phyloP scores from a whole-genome alignment of 2,113 vertebrate species.

The Anolis sagrei region DNA sequence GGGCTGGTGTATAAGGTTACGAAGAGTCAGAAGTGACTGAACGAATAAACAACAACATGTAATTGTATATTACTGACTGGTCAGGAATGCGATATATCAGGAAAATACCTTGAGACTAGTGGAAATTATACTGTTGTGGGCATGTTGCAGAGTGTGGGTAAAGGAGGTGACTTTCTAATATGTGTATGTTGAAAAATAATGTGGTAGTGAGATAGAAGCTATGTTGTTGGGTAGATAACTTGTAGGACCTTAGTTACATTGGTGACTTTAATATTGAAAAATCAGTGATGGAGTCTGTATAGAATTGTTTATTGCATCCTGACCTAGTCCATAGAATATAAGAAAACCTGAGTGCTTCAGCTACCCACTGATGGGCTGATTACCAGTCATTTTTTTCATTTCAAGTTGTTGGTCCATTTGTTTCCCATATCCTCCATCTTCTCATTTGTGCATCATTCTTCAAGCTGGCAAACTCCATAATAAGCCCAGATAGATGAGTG shows the following conservation, averaged over 20 bases:
- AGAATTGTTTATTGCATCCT: neutral
- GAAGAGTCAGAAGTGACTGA: no score
- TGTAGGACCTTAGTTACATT: neutral
- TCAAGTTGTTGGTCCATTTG: constrained; percentile 36
- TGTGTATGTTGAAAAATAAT: neutral
- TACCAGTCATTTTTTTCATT: neutral
- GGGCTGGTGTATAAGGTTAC: no score
- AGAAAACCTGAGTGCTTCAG: neutral
- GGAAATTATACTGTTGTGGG: no score
- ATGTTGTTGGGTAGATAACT: neutral
- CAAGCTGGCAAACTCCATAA: constrained; percentile 63
- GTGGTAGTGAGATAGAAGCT: neutral
- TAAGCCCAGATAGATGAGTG: constrained; percentile 68
- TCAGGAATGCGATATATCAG: neutral
- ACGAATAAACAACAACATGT: no score
- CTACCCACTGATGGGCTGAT: neutral
- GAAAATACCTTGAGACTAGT: neutral
- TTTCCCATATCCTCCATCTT: constrained; percentile 33
- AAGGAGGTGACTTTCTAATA: neutral
- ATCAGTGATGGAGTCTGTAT: fast-evolving
- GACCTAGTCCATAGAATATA: neutral
- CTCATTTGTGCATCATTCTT: constrained; percentile 29
- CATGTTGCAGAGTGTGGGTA: neutral
- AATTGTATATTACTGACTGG: neutral
- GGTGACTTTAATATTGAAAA: neutral